phyloP scores from a whole-genome alignment of 2,797 vertebrate species.

The Leontopithecus rosalia region DNA sequence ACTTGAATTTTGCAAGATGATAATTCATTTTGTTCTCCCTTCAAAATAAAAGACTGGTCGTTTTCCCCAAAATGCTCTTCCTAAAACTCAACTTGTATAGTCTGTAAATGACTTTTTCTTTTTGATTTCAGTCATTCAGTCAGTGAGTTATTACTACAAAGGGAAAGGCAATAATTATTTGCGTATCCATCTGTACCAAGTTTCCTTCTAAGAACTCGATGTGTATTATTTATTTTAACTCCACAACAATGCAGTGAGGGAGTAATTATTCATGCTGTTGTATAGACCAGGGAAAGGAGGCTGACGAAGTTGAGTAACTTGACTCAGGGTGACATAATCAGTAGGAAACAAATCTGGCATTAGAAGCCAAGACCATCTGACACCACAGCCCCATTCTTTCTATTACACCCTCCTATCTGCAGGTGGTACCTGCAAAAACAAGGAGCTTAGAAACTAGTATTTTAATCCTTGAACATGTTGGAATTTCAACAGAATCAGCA shows the following conservation, averaged over 20 bases:
- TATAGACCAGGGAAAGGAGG: not conserved
- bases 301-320: not conserved
- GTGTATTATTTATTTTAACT: not conserved
- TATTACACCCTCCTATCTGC: no score
- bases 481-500: not conserved
- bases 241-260: not conserved
- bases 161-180: not conserved
- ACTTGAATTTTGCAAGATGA: constrained; percentile 1
- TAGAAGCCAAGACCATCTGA: not conserved
- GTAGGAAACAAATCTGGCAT: not conserved
- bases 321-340: not conserved
- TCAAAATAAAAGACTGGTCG: not conserved
- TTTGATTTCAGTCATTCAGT: not conserved
- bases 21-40: not conserved
- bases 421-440: not conserved
- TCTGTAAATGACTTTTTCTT: not conserved
- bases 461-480: not conserved
- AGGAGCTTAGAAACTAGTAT: not conserved
- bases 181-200: not conserved
- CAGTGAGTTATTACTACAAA: not conserved
- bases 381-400: not conserved
- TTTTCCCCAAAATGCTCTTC: not conserved
- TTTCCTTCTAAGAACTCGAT: not conserved
- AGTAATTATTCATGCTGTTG: not conserved
- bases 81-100: not conserved